These are phyloP conservation scores for Cettia cetti DNA, from an alignment of 2,113 vertebrate genomes.

Conservation along the genomic window DNA sequence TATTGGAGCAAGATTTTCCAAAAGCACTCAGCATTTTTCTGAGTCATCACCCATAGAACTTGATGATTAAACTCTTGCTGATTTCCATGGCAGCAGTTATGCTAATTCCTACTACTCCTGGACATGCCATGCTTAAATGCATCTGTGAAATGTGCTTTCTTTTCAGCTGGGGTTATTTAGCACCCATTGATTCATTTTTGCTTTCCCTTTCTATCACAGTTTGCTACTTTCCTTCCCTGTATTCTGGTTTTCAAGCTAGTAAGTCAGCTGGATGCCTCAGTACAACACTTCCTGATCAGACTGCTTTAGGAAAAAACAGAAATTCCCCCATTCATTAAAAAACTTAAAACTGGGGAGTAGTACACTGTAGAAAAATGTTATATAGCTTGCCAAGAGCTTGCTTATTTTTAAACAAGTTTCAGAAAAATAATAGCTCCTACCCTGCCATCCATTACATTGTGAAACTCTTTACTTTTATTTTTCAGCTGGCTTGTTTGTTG, in stretches of 20 bases:
- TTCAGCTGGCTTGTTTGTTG: not conserved
- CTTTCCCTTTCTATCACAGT: too few relatives aligned
- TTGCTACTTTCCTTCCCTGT: not conserved
- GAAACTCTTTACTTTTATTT: not conserved
- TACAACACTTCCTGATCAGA: not conserved
- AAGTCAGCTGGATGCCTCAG: not conserved
- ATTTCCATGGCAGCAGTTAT: constrained; percentile 8
- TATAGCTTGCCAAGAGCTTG: not conserved
- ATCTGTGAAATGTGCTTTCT: not conserved
- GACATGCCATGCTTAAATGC: not conserved
- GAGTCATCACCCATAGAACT: not conserved
- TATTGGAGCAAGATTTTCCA: not conserved
- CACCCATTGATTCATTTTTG: not conserved
- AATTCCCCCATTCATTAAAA: not conserved
- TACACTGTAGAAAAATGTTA: not conserved
- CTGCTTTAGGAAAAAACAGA: not conserved
- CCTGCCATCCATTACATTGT: not conserved
- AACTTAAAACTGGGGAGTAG: not conserved
- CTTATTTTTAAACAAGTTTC: constrained; percentile 14
- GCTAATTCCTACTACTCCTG: constrained; percentile 14
- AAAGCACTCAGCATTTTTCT: not conserved
- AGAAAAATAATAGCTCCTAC: not conserved
- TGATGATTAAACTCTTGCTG: not conserved
- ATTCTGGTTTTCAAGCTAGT: not conserved
- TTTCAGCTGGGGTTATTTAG: not conserved